These are phyloP conservation scores for Acrobeloides nanus DNA, from an alignment of 2,888 invertebrate genomes.

Conservation along the genomic window DNA sequence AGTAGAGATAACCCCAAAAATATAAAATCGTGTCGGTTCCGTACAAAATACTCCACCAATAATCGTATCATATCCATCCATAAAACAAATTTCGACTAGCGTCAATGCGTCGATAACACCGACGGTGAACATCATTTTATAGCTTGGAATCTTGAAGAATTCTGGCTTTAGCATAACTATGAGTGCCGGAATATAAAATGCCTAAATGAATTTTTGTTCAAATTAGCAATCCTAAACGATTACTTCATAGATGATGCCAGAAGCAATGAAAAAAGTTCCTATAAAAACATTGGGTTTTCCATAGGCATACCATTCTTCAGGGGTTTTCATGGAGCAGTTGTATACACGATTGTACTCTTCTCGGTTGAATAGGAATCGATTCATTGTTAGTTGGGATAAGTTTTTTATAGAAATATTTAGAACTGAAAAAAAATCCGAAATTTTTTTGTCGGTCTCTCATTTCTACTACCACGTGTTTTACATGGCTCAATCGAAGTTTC, in stretches of 20 bases:
- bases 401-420: no score
- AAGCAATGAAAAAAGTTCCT: background rate
- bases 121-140: background rate
- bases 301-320: background rate
- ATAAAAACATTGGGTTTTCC: background rate
- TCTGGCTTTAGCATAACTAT: background rate
- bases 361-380: background rate
- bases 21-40: no score
- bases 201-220: no score
- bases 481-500: no score
- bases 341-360: background rate
- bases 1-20: no score
- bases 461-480: no score
- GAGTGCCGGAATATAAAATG: background rate
- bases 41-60: no score
- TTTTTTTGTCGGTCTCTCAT: no score
- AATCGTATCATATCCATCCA: no score
- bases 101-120: background rate
- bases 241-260: background rate
- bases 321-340: background rate
- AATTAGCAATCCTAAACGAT: background rate
- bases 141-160: background rate
- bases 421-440: no score
- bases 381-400: no score
- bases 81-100: no score